Evolutionary conservation across 2,888 invertebrate species (phyloP).

Genomic region (Chrysina gloriosa): DNA sequence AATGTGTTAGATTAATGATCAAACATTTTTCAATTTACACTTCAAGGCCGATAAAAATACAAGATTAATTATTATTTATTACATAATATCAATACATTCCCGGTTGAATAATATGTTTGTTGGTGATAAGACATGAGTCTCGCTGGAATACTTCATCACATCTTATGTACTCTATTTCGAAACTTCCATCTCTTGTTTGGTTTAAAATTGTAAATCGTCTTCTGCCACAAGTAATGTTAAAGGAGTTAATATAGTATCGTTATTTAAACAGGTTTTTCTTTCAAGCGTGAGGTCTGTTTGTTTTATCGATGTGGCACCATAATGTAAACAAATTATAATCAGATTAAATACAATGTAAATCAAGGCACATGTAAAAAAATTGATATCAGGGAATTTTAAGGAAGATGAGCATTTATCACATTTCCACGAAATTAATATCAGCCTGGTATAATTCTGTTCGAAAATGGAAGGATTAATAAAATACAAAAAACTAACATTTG

Average conservation of each 20-base stretch:
- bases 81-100: conserved; percentile 28
- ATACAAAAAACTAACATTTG: no score
- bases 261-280: conserved; percentile 29
- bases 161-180: conserved; percentile 25
- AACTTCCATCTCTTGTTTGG: conserved; percentile 22
- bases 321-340: conserved; percentile 34
- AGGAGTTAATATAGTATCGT: conserved; percentile 31
- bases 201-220: conserved; percentile 23
- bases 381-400: not conserved
- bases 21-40: conserved; percentile 17
- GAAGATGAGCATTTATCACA: not conserved
- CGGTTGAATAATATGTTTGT: conserved; percentile 30
- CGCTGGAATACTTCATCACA: not conserved
- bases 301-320: conserved; percentile 29
- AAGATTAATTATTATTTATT: conserved; percentile 38
- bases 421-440: not conserved
- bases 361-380: conserved; percentile 8
- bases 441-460: not conserved
- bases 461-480: no score
- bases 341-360: conserved; percentile 36
- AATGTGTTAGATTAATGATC: conserved; percentile 15
- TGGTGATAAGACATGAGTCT: conserved; percentile 12
- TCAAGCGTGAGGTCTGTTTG: conserved; percentile 18
- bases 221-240: conserved; percentile 25
- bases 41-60: conserved; percentile 26